A percentile compares a stretch with the other conserved stretches of the same genome.
These are phyloP conservation scores for Nannospalax galili DNA, from an alignment of 2,113 vertebrate genomes.

Conservation along the genomic window DNA sequence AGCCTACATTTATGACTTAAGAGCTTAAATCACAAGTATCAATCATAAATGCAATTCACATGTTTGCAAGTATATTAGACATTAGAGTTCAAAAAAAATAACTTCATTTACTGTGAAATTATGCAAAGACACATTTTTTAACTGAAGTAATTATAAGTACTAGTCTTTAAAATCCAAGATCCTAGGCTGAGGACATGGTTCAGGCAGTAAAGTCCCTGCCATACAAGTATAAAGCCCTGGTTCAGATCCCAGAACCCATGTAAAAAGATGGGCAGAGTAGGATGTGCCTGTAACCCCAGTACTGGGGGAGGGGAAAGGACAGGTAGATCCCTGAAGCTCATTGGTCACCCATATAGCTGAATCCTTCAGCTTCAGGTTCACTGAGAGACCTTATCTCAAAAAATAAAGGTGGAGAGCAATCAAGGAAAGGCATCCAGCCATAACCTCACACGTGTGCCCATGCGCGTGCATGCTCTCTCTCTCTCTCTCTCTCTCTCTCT, in stretches of 20 bases:
- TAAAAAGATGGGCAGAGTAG: background rate
- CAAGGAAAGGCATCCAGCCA: background rate
- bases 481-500: too few species aligned
- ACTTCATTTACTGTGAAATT: background rate
- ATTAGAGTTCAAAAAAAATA: background rate
- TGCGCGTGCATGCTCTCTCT: too few species aligned
- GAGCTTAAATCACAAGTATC: background rate
- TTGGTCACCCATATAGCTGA: background rate
- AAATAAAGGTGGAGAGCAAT: background rate
- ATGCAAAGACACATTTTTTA: background rate
- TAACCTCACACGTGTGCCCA: too few species aligned
- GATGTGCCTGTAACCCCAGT: background rate
- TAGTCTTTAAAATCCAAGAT: slow-evolving; percentile 11
- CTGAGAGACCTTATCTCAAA: background rate
- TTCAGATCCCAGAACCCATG: background rate
- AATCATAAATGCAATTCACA: background rate
- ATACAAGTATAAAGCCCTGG: background rate
- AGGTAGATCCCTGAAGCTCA: background rate
- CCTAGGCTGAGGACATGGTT: background rate
- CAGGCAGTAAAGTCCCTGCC: background rate
- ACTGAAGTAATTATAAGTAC: background rate
- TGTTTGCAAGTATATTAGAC: background rate
- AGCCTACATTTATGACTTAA: background rate
- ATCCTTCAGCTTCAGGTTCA: background rate
- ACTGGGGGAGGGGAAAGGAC: too few species aligned